Evolutionary conservation across 2,113 vertebrate genomes (phyloP).

Genomic region (Canis aureus): DNA sequence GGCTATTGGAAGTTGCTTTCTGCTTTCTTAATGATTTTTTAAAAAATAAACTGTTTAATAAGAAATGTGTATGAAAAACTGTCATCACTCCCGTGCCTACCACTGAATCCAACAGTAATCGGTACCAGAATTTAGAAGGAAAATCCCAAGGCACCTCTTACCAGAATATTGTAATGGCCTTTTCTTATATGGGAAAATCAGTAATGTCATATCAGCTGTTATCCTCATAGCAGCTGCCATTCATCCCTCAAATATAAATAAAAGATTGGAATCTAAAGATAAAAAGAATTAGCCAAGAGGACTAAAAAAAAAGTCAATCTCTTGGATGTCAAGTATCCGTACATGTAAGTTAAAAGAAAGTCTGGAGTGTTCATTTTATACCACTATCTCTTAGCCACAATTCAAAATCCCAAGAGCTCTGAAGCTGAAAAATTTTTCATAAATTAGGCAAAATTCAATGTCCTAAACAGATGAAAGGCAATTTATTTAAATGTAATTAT

Average conservation of each 20-base stretch:
- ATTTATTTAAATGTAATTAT: not conserved
- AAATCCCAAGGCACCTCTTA: not conserved
- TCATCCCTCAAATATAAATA: not conserved
- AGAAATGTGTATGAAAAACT: not conserved
- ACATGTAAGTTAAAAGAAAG: not conserved
- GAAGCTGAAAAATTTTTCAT: not conserved
- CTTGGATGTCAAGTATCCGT: not conserved
- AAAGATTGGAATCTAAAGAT: not conserved
- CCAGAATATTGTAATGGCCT: not conserved
- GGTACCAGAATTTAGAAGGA: not conserved
- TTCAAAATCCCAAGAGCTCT: not conserved
- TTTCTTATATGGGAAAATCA: not conserved
- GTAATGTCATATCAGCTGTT: not conserved
- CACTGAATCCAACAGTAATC: not conserved
- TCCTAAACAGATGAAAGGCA: not conserved
- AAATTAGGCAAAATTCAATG: constrained; percentile 24
- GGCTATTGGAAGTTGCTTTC: constrained; percentile 50
- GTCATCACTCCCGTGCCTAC: not conserved
- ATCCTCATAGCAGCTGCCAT: not conserved
- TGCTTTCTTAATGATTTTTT: constrained; percentile 61
- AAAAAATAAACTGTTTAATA: constrained; percentile 68
- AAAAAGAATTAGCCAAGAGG: not conserved
- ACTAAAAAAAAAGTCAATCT: not conserved
- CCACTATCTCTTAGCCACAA: not conserved
- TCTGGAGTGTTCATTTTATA: not conserved